phyloP scores from a whole-genome alignment of 2,797 vertebrate species.

The Mionectes olivaceus region DNA sequence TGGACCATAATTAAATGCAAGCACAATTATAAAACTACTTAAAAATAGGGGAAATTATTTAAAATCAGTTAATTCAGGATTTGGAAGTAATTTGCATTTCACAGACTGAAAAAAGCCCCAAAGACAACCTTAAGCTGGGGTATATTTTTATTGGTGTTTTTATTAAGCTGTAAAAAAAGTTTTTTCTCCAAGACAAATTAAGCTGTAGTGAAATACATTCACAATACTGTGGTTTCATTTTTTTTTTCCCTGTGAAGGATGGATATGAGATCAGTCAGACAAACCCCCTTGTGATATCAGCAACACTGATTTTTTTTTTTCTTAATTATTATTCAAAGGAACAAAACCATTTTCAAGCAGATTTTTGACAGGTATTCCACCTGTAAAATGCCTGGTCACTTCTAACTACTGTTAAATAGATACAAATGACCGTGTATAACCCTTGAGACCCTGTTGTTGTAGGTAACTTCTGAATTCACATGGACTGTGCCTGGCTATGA shows the following conservation, averaged over 20 bases:
- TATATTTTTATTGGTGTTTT: not conserved
- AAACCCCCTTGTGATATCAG: fast-evolving
- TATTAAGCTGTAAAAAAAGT: not conserved
- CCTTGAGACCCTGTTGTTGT: not conserved
- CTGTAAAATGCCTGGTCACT: not conserved
- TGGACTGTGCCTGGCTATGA: not conserved
- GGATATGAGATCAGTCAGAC: not conserved
- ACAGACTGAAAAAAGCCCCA: not conserved
- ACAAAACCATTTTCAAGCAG: not conserved
- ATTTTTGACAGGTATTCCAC: not conserved
- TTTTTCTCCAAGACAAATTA: not conserved
- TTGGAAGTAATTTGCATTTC: conserved; percentile 38
- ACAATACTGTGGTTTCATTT: not conserved
- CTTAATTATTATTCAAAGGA: not conserved
- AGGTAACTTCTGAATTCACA: not conserved
- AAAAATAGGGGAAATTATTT: conserved; percentile 5
- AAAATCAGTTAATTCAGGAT: not conserved
- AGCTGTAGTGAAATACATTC: not conserved
- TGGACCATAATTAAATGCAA: not conserved
- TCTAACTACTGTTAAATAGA: not conserved
- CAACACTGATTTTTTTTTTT: not conserved
- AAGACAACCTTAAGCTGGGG: not conserved
- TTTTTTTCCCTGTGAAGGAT: not conserved
- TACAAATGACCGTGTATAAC: not conserved
- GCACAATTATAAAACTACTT: not conserved